Conservation (phyloP, 2,888 invertebrate genomes). For the Melieria picta region DNA sequence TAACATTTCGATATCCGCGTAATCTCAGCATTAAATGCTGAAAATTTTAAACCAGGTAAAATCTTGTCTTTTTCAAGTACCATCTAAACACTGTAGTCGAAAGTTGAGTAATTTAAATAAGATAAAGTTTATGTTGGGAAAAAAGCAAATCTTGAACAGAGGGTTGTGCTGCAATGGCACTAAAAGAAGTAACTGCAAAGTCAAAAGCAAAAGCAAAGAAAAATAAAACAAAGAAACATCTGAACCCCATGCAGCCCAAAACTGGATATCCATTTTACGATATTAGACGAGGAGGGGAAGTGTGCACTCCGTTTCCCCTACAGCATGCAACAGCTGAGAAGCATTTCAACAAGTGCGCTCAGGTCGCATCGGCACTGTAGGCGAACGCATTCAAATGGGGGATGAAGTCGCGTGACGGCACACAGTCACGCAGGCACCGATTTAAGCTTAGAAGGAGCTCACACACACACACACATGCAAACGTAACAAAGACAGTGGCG, state of each 20-base stretch:
- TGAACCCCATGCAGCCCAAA: constrained; percentile 1
- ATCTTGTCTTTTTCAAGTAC: too few relatives aligned
- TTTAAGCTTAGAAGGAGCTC: constrained; percentile 17
- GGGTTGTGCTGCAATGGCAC: too few relatives aligned
- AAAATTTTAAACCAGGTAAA: too few relatives aligned
- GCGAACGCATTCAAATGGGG: not conserved
- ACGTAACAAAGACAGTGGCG: constrained; percentile 28
- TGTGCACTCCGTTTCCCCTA: constrained; percentile 12
- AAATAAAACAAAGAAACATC: too few relatives aligned
- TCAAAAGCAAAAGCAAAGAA: not conserved
- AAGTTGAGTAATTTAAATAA: too few relatives aligned
- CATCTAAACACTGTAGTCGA: too few relatives aligned
- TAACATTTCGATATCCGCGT: too few relatives aligned
- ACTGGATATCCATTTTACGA: constrained; percentile 23
- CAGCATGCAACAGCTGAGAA: constrained; percentile 45
- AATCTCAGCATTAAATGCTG: too few relatives aligned
- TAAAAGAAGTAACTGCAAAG: too few relatives aligned
- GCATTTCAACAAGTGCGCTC: constrained; percentile 42
- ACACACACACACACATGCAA: not conserved
- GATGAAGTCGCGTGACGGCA: constrained; percentile 11
- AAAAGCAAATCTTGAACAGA: too few relatives aligned
- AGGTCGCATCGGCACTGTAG: not conserved
- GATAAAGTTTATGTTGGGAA: too few relatives aligned
- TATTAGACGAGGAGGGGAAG: not conserved
- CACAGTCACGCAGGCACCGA: not conserved